Conservation (phyloP, 2,797 vertebrate genomes). For the Tragopan temminckii region DNA sequence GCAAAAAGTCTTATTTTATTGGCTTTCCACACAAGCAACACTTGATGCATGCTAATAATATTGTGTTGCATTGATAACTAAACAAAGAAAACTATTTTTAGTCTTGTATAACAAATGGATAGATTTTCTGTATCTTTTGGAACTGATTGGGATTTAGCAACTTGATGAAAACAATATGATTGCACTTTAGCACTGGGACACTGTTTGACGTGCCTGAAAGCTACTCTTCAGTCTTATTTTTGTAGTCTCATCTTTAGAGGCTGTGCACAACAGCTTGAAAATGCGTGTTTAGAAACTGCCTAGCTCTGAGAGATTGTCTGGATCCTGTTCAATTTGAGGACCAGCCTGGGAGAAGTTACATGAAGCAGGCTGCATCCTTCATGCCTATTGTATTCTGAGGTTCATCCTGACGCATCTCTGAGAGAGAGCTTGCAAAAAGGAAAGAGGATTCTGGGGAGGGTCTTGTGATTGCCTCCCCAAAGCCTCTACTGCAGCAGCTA, state of each 20-base stretch:
- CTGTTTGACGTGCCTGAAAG: accelerated
- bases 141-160: background rate
- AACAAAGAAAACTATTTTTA: background rate
- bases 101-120: background rate
- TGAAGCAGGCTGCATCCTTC: background rate
- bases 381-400: accelerated
- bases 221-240: background rate
- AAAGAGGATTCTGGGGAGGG: background rate
- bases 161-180: background rate
- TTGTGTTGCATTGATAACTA: background rate
- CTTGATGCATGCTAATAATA: background rate
- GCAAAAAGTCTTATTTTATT: slow-evolving; percentile 45
- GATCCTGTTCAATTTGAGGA: background rate
- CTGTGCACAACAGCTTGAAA: background rate
- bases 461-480: accelerated
- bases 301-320: background rate
- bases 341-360: background rate
- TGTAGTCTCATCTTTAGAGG: background rate
- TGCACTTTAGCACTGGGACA: background rate
- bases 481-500: background rate
- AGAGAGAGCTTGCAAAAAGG: background rate
- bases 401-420: accelerated
- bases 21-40: background rate
- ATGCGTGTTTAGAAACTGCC: background rate
- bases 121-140: background rate